phyloP scores from a whole-genome alignment of 2,113 vertebrate genomes.

The Cyphomyrus plagiostoma region DNA sequence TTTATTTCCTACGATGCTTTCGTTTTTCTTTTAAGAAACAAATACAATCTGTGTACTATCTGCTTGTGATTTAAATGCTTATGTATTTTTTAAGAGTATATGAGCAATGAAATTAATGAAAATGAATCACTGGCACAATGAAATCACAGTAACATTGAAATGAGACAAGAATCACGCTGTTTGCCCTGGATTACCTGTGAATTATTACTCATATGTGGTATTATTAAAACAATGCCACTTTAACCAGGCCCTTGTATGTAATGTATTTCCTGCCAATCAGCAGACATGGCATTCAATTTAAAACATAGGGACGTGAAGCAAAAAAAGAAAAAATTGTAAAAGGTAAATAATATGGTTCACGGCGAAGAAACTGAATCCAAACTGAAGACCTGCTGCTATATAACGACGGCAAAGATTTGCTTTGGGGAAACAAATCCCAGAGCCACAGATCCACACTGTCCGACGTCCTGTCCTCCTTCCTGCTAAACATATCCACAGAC shows the following conservation, averaged over 20 bases:
- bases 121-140: neutral
- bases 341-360: neutral
- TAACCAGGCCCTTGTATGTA: neutral
- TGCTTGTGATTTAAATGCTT: neutral
- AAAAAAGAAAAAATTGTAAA: neutral
- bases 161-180: neutral
- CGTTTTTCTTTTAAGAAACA: neutral
- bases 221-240: neutral
- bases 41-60: neutral
- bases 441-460: neutral
- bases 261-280: neutral
- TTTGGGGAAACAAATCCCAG: neutral
- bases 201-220: neutral
- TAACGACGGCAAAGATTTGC: neutral
- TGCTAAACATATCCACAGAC: neutral
- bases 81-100: neutral
- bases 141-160: neutral
- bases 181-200: neutral
- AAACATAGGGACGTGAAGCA: neutral
- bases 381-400: neutral
- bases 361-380: neutral
- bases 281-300: neutral
- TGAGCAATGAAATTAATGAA: neutral
- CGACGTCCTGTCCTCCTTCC: neutral
- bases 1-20: neutral